phyloP scores from a whole-genome alignment of 2,797 vertebrate species.

The Muraenolepis orangiensis region DNA sequence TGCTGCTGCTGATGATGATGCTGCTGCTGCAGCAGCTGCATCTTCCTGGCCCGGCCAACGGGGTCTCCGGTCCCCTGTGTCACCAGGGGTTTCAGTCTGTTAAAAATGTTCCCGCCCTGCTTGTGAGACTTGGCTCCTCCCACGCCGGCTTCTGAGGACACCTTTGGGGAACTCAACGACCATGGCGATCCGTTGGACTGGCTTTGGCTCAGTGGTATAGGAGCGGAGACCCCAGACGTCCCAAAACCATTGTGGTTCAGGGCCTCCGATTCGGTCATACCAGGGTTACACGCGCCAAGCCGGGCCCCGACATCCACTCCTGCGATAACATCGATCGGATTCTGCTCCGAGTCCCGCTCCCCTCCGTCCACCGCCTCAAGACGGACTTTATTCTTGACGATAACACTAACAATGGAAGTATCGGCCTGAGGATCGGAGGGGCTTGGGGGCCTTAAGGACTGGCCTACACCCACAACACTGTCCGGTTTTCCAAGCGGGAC shows the following conservation, averaged over 20 bases:
- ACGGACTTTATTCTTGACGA: constrained; percentile 94
- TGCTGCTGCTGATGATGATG: constrained; percentile 76
- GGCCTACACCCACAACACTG: constrained; percentile 62
- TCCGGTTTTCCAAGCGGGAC: constrained; percentile 71
- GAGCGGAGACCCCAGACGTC: constrained; percentile 61
- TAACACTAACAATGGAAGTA: constrained; percentile 90
- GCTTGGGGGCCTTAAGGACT: constrained; percentile 68
- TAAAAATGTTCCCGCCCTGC: constrained; percentile 75
- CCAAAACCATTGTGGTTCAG: constrained; percentile 78
- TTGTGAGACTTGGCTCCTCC: constrained; percentile 66
- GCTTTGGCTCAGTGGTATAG: constrained; percentile 63
- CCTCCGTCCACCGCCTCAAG: constrained; percentile 74
- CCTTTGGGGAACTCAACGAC: constrained; percentile 70
- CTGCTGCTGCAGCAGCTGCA: constrained; percentile 77
- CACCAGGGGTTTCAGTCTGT: constrained; percentile 79
- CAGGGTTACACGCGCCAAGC: constrained; percentile 62
- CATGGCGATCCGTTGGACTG: constrained; percentile 77
- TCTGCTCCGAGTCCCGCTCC: constrained; percentile 65
- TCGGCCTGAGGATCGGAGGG: constrained; percentile 77
- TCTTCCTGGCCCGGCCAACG: constrained; percentile 75
- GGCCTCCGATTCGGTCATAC: constrained; percentile 57
- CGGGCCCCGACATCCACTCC: constrained; percentile 66
- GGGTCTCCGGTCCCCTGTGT: constrained; percentile 75
- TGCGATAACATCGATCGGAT: constrained; percentile 64
- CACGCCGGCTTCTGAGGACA: constrained; percentile 55